Evolutionary conservation across 2,888 invertebrate species (phyloP), one percentile per base, ranked within the genome.

Genomic region (Leucania comma): DNA sequence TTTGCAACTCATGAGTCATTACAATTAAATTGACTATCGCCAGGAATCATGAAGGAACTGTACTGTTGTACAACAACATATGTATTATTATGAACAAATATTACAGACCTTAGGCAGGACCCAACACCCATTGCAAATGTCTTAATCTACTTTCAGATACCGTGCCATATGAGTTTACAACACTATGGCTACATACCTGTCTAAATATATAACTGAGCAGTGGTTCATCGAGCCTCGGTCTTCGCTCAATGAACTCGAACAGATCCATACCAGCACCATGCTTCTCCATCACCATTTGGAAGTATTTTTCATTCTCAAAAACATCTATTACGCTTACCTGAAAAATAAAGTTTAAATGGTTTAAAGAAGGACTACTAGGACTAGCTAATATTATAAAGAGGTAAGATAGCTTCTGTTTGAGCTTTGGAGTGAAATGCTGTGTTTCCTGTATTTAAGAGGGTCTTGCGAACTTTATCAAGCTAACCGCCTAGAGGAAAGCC

Each of bases 221-320:
- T 2, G 96, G 96, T 87, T 98, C 98, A 87, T 97, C 97, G 68
- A 98, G 94, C 32, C 96, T 88, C 6, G 97, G 97, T 46, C 97
- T 94, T 0, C 97, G 94, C 82, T 98, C 98, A 58, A 98, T 97
- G 88, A 98, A 98, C 90, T 98, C 98, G 91, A 98, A 98, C 75
- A 98, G 92, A 88, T 98, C 98, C 97, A 98, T 97, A 1, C 97
- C 97, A 14, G 96, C 96, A 42, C 97, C 97, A 88, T 97, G 97
- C 84, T 97, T 97, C 90, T 97, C 97, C 98, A 98, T 98, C 62
- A 98, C 97, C 96, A 98, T 95, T 91, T 97, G 97, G 87, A 97
- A 97, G 89, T 97, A 97, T 75, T 96, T 96, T 5, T 97, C 97
- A 88, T 97, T 97, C 86, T 97, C 97, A 90, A 96, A 97, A 56